Conservation (phyloP, 2,888 invertebrate genomes). For the Andrena camellia region DNA sequence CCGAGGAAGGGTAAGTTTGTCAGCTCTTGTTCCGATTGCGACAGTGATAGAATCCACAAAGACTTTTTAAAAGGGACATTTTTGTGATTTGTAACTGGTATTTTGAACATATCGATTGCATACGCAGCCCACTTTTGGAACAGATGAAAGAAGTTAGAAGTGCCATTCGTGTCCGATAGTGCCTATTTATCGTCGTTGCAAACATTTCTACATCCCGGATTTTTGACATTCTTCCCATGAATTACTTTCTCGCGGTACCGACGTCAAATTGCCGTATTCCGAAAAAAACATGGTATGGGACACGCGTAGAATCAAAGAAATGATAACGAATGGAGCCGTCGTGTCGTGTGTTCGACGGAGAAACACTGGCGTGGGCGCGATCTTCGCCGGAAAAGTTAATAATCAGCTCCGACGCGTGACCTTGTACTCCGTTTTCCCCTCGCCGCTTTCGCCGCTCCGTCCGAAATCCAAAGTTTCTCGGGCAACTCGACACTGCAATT, state of each 20-base stretch:
- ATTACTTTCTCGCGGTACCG: too few relatives aligned
- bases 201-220: too few relatives aligned
- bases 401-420: constrained; percentile 84
- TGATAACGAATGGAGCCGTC: background rate
- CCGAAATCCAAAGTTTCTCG: constrained; percentile 83
- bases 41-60: background rate
- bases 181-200: too few relatives aligned
- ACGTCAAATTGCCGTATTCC: background rate
- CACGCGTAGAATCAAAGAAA: background rate
- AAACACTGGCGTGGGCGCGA: constrained; percentile 60
- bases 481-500: constrained; percentile 83
- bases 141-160: background rate
- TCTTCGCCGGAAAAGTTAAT: constrained; percentile 81
- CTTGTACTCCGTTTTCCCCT: constrained; percentile 80
- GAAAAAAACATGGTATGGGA: background rate
- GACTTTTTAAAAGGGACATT: background rate
- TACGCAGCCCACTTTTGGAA: background rate
- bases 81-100: background rate
- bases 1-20: too few relatives aligned
- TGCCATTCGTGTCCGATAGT: too few relatives aligned
- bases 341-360: constrained; percentile 30
- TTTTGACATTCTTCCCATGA: too few relatives aligned
- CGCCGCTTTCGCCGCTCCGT: constrained; percentile 70
- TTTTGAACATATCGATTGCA: background rate
- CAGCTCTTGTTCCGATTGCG: background rate